phyloP scores from a whole-genome alignment of 1,140 invertebrate genomes.

The Neelides sp. region DNA sequence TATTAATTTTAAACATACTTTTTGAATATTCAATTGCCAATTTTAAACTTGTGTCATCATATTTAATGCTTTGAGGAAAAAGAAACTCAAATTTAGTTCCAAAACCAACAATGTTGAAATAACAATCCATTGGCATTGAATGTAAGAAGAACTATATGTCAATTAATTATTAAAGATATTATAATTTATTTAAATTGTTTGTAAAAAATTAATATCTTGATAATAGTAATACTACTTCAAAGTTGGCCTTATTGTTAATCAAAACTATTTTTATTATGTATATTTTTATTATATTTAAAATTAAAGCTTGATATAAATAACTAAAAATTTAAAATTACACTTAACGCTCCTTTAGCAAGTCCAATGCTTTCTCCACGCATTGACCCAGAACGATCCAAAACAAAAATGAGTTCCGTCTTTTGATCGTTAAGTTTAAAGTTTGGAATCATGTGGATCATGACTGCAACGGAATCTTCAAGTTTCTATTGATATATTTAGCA shows the following conservation, averaged over 20 bases:
- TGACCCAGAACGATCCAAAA: slow-evolving; percentile 33
- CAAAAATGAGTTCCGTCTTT: slow-evolving; percentile 32
- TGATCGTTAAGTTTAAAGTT: slow-evolving; percentile 19
- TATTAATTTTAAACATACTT: slow-evolving; percentile 6
- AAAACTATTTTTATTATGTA: no score
- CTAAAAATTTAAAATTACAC: no score
- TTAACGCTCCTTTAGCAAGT: slow-evolving; percentile 33
- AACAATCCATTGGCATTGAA: slow-evolving; percentile 27
- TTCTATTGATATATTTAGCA: background rate
- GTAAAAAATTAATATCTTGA: background rate
- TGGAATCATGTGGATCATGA: slow-evolving; percentile 2
- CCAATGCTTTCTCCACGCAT: slow-evolving; percentile 32
- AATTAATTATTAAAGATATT: background rate
- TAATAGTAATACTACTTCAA: slow-evolving; percentile 2
- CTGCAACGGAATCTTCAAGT: slow-evolving; percentile 13
- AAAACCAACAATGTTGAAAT: slow-evolving; percentile 31
- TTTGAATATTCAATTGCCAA: slow-evolving; percentile 13
- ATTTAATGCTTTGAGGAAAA: slow-evolving; percentile 25
- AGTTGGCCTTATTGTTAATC: no score
- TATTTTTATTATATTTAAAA: slow-evolving; percentile 1
- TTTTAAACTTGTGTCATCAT: slow-evolving; percentile 16
- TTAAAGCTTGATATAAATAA: slow-evolving; percentile 4
- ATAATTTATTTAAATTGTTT: background rate
- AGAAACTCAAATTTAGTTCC: slow-evolving; percentile 20
- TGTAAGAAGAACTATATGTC: slow-evolving; percentile 29